Percentiles rank a stretch among this genome's conserved stretches.
These are phyloP conservation scores for Stenolophus ochropezus DNA, from an alignment of 2,888 invertebrate species.

Conservation along the genomic window DNA sequence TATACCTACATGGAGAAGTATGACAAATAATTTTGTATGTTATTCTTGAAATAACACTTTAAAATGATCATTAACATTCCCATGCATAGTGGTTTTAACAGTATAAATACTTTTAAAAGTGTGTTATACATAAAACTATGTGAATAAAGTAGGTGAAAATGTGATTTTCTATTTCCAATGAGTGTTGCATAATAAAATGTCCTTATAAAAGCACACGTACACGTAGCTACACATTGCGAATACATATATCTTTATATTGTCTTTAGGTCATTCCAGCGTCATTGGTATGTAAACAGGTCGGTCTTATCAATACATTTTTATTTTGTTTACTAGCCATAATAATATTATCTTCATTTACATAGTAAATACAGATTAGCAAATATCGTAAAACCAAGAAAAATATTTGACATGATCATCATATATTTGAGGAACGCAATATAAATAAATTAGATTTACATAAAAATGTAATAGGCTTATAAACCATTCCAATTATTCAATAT, in stretches of 20 bases:
- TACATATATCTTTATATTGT: slow-evolving; percentile 6
- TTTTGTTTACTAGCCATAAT: slow-evolving; percentile 7
- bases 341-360: slow-evolving; percentile 7
- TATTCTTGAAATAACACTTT: no score
- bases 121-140: no score
- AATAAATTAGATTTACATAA: no score
- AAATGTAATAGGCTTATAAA: no score
- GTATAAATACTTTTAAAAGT: no score
- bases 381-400: neutral
- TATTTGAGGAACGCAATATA: neutral
- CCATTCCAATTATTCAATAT: no score
- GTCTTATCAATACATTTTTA: slow-evolving; percentile 23
- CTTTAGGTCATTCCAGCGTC: slow-evolving; percentile 12
- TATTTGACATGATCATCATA: neutral
- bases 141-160: no score
- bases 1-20: no score
- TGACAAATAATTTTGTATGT: no score
- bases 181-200: slow-evolving; percentile 9
- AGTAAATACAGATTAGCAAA: neutral
- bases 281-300: slow-evolving; percentile 40
- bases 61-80: no score
- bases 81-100: no score
- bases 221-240: neutral
- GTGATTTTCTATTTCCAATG: neutral
- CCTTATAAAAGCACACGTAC: slow-evolving; percentile 4